Base-by-base conservation (phyloP, 2,797 vertebrate species). In the Mus spretus region DNA sequence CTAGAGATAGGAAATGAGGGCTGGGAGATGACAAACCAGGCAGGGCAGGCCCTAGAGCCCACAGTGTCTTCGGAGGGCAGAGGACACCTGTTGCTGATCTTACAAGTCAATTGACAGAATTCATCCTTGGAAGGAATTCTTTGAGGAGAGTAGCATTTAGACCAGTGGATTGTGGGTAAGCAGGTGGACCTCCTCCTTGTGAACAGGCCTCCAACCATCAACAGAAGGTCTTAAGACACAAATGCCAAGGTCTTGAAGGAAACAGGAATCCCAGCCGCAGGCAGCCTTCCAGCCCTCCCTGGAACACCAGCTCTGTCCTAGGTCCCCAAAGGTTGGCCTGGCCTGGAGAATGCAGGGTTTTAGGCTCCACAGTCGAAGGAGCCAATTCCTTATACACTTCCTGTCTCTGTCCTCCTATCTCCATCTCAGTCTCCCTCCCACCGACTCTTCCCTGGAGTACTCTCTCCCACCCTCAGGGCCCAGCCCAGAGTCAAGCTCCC, bases 341-440 rank as follows among this genome's bases (percentile, higher is more conserved):
- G 10, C 14, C 47, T n/a, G 1, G 3, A 47, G 79, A 53, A 20
- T 20, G 40, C 10, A 2, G 40, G 31, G 40, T 20, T 37, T 12
- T 20, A 50, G 15, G 77, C 6, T 5, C 55, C 63, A 44, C 0
- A 17, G 0, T 22, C 1, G 0, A 6, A 1, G 3, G 20, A 84
- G 57, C 20, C 40, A 37, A 22, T 53, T 75, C n/a, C 47, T 31
- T 63, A 61, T 34, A 40, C 24, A 63, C 20, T 15, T 59, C 47
- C 20, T 47, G 19, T 72, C 22, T 44, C 78, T 57, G 26, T 40
- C 3, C 8, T 17, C 57, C 65, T 1, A 14, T 13, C 19, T 70
- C 72, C 6, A 10, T 34, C 50, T 53, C 11, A 14, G 34, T 20
- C 26, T 53, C 9, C 26, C 20, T 59, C 26, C n/a, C 17, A 59